Base-by-base conservation (phyloP, 1,140 invertebrate genomes). In the Nasonia giraulti region DNA sequence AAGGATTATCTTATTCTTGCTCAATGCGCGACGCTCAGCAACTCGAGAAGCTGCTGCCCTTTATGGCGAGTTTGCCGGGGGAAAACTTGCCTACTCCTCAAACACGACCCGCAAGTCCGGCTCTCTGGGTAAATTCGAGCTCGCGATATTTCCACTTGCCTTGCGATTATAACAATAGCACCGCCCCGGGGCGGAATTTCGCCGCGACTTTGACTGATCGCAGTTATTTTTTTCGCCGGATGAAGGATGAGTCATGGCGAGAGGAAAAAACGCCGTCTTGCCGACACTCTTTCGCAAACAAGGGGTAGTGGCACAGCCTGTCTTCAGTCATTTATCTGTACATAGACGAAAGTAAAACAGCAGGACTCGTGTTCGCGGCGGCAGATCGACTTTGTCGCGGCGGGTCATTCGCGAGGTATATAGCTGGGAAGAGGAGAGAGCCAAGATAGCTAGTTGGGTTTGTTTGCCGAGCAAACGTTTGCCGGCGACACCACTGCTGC, bases 381-480 rank as follows among this genome's bases (percentile, higher is more conserved):
- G 78, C 55, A 74, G 78, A 78, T 82, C 50, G 12, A 76, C 50
- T 75, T 82, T 68, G 80, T 73, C 66, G 78, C 66, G 40, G 20
- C 44, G 73, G 71, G 27, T 76, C 74, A 44, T 76, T 17, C 55
- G 75, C 84, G 75, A 74, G 74, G 37, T 84, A 85, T 86, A 44
- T 44, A 44, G 40, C 40, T 44, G 8, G 37, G n/a, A 31, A n/a
- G n/a, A 27, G 27, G 33, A 84, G 69, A 69, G 83, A 82, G 86
- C 74, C 84, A 87, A 88, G 90, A 89, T 89, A 84, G 87, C 79
- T 88, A 90, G 90, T 90, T 86, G 90, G 92, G 92, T 92, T 92
- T 93, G 92, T 93, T 93, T 93, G 91, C 90, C 89, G 90, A 91
- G 92, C 90, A 93, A 93, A 93, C 92, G 92, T 93, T 93, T 93